Evolutionary conservation across 1,140 invertebrate species (phyloP), one percentile per base, ranked within the genome.

Genomic region (Riptortus pedestris): DNA sequence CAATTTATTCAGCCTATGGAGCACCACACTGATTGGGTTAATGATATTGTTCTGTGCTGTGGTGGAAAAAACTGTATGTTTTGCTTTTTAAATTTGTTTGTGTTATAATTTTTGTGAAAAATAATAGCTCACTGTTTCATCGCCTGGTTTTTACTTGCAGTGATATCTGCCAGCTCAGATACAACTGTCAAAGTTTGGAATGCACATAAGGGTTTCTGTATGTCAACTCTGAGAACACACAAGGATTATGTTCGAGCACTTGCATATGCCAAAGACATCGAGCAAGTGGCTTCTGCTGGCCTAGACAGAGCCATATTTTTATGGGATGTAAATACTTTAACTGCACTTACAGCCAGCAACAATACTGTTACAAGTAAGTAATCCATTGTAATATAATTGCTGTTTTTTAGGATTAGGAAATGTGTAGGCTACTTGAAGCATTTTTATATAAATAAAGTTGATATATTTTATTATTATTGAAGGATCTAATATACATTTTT

Each of bases 141-240:
- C n/a, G n/a, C n/a, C n/a, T n/a, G n/a, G 22, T 24, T 7, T 29
- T 59, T 69, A 68, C 74, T 79, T 82, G 62, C 75, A 94, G 91
- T 99, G 69, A 98, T 99, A 73, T 98, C 96, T 63, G 96, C 96
- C 2, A 98, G 95, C 72, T 96, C 93, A 68, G 97, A 99, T 75
- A 98, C 96, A 45, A 99, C 96, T 38, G 94, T 99, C 0, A 99
- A 99, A 80, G 92, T 99, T 60, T 99, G 96, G 97, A 99, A 98
- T 79, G 93, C 95, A 16, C 93, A 96, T 67, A 98, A 98, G 83
- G 96, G 95, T n/a, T 97, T 97, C 73, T 97, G 94, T 74, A 94
- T 97, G 91, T 96, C 93, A 0, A 97, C 94, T 2, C 77, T 99
- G 67, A 79, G 96, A 66, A 98, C 96, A 29, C 96, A 99, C 74